Conservation (phyloP, 2,888 invertebrate genomes). For the Aplocera efformata region DNA sequence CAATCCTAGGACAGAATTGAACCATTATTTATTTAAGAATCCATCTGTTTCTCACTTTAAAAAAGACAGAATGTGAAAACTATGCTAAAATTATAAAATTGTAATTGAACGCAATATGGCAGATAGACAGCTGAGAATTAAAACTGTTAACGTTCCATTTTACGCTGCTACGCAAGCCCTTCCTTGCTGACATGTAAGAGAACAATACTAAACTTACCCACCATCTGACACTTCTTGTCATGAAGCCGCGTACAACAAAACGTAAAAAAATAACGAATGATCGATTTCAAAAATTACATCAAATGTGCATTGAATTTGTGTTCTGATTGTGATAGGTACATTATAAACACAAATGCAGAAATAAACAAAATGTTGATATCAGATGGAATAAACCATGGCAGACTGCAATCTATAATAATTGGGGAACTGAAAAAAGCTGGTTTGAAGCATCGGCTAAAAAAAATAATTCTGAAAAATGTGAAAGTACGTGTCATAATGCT, state of each 20-base stretch:
- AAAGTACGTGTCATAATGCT: conserved; percentile 58
- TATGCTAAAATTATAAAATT: too few relatives aligned
- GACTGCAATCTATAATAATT: conserved; percentile 79
- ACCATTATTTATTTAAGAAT: too few relatives aligned
- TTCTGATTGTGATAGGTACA: conserved; percentile 18
- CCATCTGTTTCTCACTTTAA: too few relatives aligned
- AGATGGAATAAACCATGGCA: conserved; percentile 72
- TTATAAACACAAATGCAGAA: conserved; percentile 29
- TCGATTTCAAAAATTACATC: conserved; percentile 43
- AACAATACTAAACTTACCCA: too few relatives aligned
- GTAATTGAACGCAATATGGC: too few relatives aligned
- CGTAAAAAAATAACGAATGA: conserved; percentile 50
- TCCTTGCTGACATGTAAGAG: too few relatives aligned
- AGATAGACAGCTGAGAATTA: too few relatives aligned
- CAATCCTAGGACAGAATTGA: too few relatives aligned
- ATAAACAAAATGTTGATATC: conserved; percentile 71
- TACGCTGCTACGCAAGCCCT: too few relatives aligned
- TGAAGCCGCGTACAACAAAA: too few relatives aligned
- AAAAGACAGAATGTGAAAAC: too few relatives aligned
- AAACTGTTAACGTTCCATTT: conserved; percentile 9
- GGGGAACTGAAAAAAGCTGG: conserved; percentile 85
- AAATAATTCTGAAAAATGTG: conserved; percentile 77
- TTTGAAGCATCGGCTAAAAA: conserved; percentile 86
- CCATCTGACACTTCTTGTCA: too few relatives aligned
- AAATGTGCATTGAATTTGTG: conserved; percentile 23